These are phyloP conservation scores for Sardina pilchardus DNA, from an alignment of 2,113 vertebrate species.

Conservation along the genomic window DNA sequence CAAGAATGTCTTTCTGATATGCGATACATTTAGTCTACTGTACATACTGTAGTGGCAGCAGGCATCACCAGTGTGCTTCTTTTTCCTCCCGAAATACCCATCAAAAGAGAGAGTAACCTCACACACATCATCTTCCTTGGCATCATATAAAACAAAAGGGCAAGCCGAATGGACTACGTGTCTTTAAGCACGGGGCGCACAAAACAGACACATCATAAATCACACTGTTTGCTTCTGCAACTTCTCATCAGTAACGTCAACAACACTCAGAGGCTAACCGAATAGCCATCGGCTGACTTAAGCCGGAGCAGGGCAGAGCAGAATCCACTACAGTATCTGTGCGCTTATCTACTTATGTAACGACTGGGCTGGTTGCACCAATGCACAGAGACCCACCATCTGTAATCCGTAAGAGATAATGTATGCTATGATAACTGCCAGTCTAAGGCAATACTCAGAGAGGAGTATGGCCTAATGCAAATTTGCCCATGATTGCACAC, in stretches of 20 bases:
- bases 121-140: background rate
- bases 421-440: background rate
- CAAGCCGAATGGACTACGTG: background rate
- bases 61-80: constrained; percentile 10
- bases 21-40: background rate
- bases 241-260: too few relatives aligned
- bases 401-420: background rate
- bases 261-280: background rate
- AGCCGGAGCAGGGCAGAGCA: constrained; percentile 62
- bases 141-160: too few relatives aligned
- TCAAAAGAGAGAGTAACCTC: background rate
- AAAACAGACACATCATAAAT: constrained; percentile 2
- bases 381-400: constrained; percentile 21
- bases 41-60: background rate
- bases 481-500: constrained; percentile 19
- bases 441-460: background rate
- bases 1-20: too few relatives aligned
- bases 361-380: constrained; percentile 57
- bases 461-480: background rate
- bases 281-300: background rate
- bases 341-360: constrained; percentile 72
- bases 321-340: constrained; percentile 47
- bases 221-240: background rate
- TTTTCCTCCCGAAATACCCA: constrained; percentile 42
- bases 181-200: background rate